phyloP scores from a whole-genome alignment of 1,140 invertebrate genomes.

The Bradysia coprophila region DNA sequence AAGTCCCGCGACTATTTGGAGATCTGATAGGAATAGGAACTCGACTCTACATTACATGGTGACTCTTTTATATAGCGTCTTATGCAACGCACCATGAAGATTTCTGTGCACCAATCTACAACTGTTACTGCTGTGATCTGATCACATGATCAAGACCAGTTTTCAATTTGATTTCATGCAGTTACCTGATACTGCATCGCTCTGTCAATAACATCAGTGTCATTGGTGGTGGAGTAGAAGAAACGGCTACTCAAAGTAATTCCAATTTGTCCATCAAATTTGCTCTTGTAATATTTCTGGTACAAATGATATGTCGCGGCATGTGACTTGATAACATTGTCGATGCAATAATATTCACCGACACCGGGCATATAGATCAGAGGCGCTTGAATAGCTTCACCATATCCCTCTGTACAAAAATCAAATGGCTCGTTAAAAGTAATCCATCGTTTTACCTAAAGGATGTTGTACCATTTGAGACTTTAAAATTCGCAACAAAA shows the following conservation, averaged over 20 bases:
- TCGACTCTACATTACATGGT: too few species aligned
- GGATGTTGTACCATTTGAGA: too few species aligned
- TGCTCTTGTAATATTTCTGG: slow-evolving; percentile 16
- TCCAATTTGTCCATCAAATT: slow-evolving; percentile 25
- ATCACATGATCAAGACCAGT: too few species aligned
- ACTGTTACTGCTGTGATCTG: too few species aligned
- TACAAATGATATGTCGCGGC: slow-evolving; percentile 29
- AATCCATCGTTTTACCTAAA: slow-evolving; percentile 23
- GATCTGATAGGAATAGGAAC: too few species aligned
- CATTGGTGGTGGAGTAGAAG: slow-evolving; percentile 24
- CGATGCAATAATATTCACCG: slow-evolving; percentile 28
- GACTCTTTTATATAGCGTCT: too few species aligned
- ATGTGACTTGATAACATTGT: slow-evolving; percentile 32
- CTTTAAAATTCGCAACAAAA: too few species aligned
- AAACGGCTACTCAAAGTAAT: slow-evolving; percentile 30
- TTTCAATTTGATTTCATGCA: too few species aligned
- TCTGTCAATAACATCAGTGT: slow-evolving; percentile 22
- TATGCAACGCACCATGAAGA: too few species aligned
- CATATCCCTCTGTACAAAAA: slow-evolving; percentile 24
- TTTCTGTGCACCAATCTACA: too few species aligned
- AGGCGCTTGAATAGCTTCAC: slow-evolving; percentile 15
- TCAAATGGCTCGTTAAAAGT: slow-evolving; percentile 28
- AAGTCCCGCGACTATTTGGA: too few species aligned
- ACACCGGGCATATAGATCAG: slow-evolving; percentile 22
- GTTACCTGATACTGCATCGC: slow-evolving; percentile 29